Evolutionary conservation across 1,140 invertebrate genomes (phyloP).

Genomic region (Drosophila watanabei): DNA sequence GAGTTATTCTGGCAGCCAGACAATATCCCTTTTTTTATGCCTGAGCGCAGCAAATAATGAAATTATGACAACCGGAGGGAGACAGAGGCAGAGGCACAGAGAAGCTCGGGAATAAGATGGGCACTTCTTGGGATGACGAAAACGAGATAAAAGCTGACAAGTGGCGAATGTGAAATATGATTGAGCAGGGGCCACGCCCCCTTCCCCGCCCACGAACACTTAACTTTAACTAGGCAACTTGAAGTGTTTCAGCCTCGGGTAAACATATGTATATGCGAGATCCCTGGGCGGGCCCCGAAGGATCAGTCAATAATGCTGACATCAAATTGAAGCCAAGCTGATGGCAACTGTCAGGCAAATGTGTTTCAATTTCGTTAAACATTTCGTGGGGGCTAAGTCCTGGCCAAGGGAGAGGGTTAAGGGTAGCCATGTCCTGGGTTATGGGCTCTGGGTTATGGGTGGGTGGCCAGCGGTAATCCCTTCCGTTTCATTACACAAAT

Average conservation of each 20-base stretch:
- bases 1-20: slow-evolving; percentile 34
- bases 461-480: slow-evolving; percentile 62
- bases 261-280: slow-evolving; percentile 53
- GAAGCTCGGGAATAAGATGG: slow-evolving; percentile 33
- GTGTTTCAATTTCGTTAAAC: slow-evolving; percentile 73
- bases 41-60: slow-evolving; percentile 77
- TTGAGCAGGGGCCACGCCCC: slow-evolving; percentile 47
- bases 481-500: slow-evolving; percentile 79
- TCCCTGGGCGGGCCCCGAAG: slow-evolving; percentile 47
- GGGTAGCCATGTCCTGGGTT: slow-evolving; percentile 16
- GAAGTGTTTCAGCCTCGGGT: slow-evolving; percentile 69
- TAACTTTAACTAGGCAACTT: slow-evolving; percentile 60
- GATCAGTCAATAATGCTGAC: slow-evolving; percentile 81
- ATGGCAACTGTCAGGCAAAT: slow-evolving; percentile 68
- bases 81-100: neutral
- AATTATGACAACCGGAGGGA: slow-evolving; percentile 63
- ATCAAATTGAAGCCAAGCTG: slow-evolving; percentile 74
- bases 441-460: neutral
- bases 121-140: slow-evolving; percentile 50
- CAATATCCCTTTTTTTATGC: slow-evolving; percentile 81
- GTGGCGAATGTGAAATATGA: slow-evolving; percentile 71
- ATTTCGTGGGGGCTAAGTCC: slow-evolving; percentile 23
- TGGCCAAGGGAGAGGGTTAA: slow-evolving; percentile 21
- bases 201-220: slow-evolving; percentile 18
- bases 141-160: slow-evolving; percentile 69